Conservation (phyloP, 1,140 invertebrate species). For the Scaptomyza graminum region DNA sequence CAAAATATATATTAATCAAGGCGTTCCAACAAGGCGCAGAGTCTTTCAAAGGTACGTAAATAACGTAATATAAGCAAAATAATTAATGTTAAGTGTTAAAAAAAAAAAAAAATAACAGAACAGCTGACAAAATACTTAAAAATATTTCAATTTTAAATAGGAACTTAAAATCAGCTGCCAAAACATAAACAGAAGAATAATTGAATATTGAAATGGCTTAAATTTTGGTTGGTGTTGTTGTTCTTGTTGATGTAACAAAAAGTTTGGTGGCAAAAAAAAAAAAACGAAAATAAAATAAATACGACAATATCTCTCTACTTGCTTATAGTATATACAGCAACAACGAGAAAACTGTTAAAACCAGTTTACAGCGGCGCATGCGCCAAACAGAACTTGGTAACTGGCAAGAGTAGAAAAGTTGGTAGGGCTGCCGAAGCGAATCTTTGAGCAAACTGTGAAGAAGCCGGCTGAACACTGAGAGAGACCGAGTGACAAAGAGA, state of each 20-base stretch:
- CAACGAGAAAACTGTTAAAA: slow-evolving; percentile 65
- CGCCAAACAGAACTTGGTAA: slow-evolving; percentile 51
- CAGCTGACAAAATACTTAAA: slow-evolving; percentile 48
- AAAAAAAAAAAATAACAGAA: slow-evolving; percentile 16
- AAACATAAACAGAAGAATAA: slow-evolving; percentile 37
- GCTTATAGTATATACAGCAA: slow-evolving; percentile 12
- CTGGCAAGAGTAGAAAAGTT: slow-evolving; percentile 48
- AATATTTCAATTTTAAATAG: slow-evolving; percentile 27
- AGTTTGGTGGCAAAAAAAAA: slow-evolving; percentile 45
- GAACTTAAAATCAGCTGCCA: slow-evolving; percentile 38
- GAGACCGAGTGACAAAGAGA: neutral
- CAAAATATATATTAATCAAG: slow-evolving; percentile 24
- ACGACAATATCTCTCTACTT: slow-evolving; percentile 23
- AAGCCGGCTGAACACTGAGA: slow-evolving; percentile 43
- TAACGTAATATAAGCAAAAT: slow-evolving; percentile 8
- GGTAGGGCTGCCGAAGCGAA: slow-evolving; percentile 57
- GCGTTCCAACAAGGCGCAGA: slow-evolving; percentile 15
- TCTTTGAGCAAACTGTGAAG: slow-evolving; percentile 66
- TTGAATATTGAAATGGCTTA: slow-evolving; percentile 6
- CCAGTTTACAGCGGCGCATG: slow-evolving; percentile 61
- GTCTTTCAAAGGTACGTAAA: slow-evolving; percentile 49
- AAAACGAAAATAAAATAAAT: slow-evolving; percentile 48
- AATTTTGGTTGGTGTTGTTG: neutral
- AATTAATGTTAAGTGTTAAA: slow-evolving; percentile 9
- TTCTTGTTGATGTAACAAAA: slow-evolving; percentile 45